A percentile compares a stretch with the other conserved stretches of the same genome.
These are phyloP conservation scores for Temnothorax nylanderi DNA, from an alignment of 1,140 invertebrate genomes.

Conservation along the genomic window DNA sequence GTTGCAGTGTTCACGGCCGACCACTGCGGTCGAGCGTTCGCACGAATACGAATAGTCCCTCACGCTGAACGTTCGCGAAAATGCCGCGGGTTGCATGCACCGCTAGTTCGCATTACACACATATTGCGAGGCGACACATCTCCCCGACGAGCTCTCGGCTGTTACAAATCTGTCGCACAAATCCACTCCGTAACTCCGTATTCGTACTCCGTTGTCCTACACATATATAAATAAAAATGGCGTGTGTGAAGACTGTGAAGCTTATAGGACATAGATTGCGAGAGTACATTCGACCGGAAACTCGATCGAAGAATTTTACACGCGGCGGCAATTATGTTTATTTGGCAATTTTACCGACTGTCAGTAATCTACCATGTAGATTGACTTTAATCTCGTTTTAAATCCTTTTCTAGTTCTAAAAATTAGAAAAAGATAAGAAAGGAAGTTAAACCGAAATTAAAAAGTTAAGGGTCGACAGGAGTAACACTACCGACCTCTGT, in stretches of 20 bases:
- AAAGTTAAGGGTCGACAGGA: too few relatives aligned
- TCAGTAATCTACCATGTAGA: too few relatives aligned
- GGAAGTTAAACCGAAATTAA: too few relatives aligned
- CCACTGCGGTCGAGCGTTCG: slow-evolving; percentile 66
- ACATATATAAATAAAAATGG: slow-evolving; percentile 74
- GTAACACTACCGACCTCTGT: too few relatives aligned
- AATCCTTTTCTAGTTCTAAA: too few relatives aligned
- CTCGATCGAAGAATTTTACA: background rate
- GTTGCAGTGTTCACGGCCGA: slow-evolving; percentile 61
- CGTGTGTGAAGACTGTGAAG: slow-evolving; percentile 47
- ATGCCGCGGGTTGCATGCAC: background rate
- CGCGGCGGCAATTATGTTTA: too few relatives aligned
- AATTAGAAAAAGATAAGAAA: too few relatives aligned
- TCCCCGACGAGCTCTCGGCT: slow-evolving; percentile 14
- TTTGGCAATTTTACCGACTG: too few relatives aligned
- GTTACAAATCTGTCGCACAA: slow-evolving; percentile 39
- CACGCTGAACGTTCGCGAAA: background rate
- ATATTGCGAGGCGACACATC: slow-evolving; percentile 41
- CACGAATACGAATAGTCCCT: slow-evolving; percentile 59
- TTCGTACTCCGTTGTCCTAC: background rate
- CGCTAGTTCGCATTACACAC: slow-evolving; percentile 3
- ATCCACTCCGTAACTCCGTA: slow-evolving; percentile 44
- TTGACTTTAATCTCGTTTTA: too few relatives aligned
- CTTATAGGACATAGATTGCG: background rate
- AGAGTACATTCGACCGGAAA: background rate